These are phyloP conservation scores for Polyommatus iphigenia DNA, from an alignment of 2,888 invertebrate genomes.

Conservation along the genomic window DNA sequence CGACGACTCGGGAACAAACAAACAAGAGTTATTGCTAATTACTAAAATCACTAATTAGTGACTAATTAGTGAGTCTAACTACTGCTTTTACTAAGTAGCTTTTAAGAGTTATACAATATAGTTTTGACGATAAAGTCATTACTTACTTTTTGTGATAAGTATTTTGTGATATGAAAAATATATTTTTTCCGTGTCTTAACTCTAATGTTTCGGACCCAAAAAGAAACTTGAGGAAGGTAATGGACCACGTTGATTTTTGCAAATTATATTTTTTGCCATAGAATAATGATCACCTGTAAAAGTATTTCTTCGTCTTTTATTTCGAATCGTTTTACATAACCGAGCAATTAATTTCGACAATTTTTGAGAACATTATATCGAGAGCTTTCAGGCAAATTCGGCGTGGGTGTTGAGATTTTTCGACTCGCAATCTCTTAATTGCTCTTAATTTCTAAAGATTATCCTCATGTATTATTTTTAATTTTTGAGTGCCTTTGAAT, in stretches of 20 bases:
- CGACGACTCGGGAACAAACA: background rate
- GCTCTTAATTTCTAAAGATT: background rate
- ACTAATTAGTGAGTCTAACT: background rate
- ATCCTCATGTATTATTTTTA: background rate
- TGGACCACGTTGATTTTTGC: too few relatives aligned
- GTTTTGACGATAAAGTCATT: background rate
- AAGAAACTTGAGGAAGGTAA: too few relatives aligned
- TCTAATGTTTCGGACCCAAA: too few relatives aligned
- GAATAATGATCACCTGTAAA: background rate
- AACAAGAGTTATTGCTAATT: slow-evolving; percentile 2
- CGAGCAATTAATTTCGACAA: background rate
- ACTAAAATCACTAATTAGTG: background rate
- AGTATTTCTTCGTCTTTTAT: background rate
- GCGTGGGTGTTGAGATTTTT: background rate
- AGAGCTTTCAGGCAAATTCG: background rate
- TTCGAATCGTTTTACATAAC: background rate
- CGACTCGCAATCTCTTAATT: background rate
- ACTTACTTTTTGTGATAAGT: too few relatives aligned
- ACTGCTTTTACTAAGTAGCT: background rate
- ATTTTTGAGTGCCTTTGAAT: background rate
- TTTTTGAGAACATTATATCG: background rate
- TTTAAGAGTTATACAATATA: background rate
- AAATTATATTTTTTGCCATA: background rate
- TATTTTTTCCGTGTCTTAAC: too few relatives aligned
- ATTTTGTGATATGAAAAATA: too few relatives aligned